Percentiles rank a stretch among this genome's conserved stretches.
phyloP scores from a whole-genome alignment of 1,140 invertebrate species.

The Formica selysi region DNA sequence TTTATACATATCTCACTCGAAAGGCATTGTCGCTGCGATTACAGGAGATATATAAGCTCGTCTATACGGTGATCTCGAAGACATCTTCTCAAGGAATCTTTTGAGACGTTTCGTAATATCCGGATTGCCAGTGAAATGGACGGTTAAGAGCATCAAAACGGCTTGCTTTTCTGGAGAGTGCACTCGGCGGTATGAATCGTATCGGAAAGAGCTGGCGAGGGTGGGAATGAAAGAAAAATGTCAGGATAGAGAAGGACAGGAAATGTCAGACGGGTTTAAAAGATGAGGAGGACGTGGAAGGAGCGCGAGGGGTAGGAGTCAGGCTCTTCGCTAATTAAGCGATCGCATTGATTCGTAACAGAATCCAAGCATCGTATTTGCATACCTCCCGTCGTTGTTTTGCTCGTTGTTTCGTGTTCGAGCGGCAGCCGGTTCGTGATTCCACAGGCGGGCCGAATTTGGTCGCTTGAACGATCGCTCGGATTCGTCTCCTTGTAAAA shows the following conservation, averaged over 20 bases:
- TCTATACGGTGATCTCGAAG: conserved; percentile 49
- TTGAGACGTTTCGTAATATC: conserved; percentile 70
- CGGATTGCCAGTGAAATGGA: conserved; percentile 71
- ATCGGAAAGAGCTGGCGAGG: conserved; percentile 56
- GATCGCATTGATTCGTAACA: conserved; percentile 75
- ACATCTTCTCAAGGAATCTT: conserved; percentile 54
- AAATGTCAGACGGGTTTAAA: conserved; percentile 47
- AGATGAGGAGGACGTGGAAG: conserved; percentile 31
- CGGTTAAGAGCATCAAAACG: conserved; percentile 72
- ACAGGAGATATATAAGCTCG: conserved; percentile 15
- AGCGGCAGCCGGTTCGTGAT: conserved; percentile 24
- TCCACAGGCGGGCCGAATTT: conserved; percentile 36
- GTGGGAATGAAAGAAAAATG: conserved; percentile 47
- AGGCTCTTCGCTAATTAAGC: conserved; percentile 74
- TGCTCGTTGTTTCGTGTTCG: conserved; percentile 61
- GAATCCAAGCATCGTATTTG: conserved; percentile 67
- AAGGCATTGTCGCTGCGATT: conserved; percentile 6
- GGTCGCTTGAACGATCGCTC: not conserved
- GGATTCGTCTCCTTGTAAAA: not conserved
- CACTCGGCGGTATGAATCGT: conserved; percentile 64
- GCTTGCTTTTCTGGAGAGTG: conserved; percentile 63
- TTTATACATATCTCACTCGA: conserved; percentile 4
- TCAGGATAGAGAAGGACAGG: conserved; percentile 2
- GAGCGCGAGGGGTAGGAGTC: conserved; percentile 6
- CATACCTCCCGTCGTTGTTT: conserved; percentile 63